Percentiles rank a stretch among this genome's conserved stretches.
Conservation (phyloP, 1,140 invertebrate species). For the Penaeus indicus region DNA sequence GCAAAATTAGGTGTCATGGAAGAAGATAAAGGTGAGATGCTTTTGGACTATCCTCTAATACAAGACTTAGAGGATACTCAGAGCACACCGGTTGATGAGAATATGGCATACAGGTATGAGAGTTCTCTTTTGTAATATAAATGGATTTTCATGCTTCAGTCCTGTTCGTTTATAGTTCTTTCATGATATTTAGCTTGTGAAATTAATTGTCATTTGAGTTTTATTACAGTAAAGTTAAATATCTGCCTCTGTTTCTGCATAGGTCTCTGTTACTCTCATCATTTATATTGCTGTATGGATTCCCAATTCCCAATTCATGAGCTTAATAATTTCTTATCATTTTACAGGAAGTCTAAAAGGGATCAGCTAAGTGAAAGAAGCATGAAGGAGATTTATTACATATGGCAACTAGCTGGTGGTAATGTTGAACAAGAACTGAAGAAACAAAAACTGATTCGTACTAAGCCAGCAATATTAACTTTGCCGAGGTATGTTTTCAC, state of each 20-base stretch:
- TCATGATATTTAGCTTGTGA: too few species aligned
- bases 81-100: neutral
- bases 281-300: too few species aligned
- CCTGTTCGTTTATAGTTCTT: too few species aligned
- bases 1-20: neutral
- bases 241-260: neutral
- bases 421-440: constrained; percentile 92
- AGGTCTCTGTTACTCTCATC: neutral
- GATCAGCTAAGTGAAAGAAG: constrained; percentile 74
- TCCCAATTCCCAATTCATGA: neutral
- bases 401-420: constrained; percentile 95
- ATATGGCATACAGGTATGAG: neutral
- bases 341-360: constrained; percentile 28
- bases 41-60: constrained; percentile 25
- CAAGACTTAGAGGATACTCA: constrained; percentile 2
- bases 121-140: constrained; percentile 19
- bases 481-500: constrained; percentile 72
- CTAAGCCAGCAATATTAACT: constrained; percentile 73
- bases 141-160: neutral
- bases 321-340: neutral
- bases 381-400: constrained; percentile 88
- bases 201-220: too few species aligned
- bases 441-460: constrained; percentile 88
- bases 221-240: neutral
- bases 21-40: constrained; percentile 23